Conservation (phyloP, 1,140 invertebrate genomes). For the Lysiphlebus fabarum region DNA sequence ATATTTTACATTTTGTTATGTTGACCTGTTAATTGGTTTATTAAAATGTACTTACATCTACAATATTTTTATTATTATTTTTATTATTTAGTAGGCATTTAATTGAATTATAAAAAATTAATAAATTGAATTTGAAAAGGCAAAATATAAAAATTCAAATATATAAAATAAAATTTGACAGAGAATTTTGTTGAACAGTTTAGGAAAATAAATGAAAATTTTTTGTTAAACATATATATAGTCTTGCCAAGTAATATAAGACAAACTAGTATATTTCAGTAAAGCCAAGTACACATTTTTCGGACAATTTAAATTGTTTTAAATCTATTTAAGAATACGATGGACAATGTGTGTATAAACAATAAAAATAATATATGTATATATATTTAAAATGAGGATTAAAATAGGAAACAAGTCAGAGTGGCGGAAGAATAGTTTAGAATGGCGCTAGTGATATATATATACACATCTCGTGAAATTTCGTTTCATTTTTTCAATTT, state of each 20-base stretch:
- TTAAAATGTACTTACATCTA: no score
- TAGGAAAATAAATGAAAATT: no score
- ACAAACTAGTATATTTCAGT: slow-evolving; percentile 24
- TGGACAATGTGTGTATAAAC: neutral
- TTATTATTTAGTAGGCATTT: neutral
- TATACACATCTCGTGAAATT: slow-evolving; percentile 10
- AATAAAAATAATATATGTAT: neutral
- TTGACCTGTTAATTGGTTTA: slow-evolving; percentile 17
- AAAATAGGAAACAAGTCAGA: no score
- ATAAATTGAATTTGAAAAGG: no score
- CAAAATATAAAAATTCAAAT: no score
- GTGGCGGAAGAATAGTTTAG: neutral
- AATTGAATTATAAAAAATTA: neutral
- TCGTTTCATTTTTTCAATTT: slow-evolving; percentile 7
- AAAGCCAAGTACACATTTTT: slow-evolving; percentile 28
- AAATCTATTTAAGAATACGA: slow-evolving; percentile 27
- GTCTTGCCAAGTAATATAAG: slow-evolving; percentile 32
- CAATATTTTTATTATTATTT: neutral
- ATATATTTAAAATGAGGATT: neutral
- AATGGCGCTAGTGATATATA: slow-evolving; percentile 21
- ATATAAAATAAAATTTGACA: no score
- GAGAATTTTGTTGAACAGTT: no score
- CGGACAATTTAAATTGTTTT: slow-evolving; percentile 14
- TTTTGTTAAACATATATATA: neutral
- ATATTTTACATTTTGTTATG: slow-evolving; percentile 17